Evolutionary conservation across 2,797 vertebrate genomes (phyloP).

Genomic region (Pitangus sulphuratus): DNA sequence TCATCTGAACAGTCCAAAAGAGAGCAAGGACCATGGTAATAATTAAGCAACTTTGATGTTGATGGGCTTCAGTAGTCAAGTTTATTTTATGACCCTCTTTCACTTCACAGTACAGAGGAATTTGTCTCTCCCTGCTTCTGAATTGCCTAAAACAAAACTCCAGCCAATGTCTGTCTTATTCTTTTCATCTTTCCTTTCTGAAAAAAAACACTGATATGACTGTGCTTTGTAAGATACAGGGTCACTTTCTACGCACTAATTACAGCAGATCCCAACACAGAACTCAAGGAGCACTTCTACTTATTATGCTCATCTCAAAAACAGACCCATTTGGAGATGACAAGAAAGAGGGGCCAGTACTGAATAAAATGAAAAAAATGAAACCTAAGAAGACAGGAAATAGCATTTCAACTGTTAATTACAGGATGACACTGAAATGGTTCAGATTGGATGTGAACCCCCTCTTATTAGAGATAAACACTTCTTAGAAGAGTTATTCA

Average conservation of each 20-base stretch:
- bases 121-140: not conserved
- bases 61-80: not conserved
- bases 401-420: not conserved
- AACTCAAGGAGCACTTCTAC: not conserved
- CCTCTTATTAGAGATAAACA: not conserved
- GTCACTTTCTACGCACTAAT: not conserved
- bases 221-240: not conserved
- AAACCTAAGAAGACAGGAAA: not conserved
- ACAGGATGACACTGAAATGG: not conserved
- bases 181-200: not conserved
- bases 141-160: not conserved
- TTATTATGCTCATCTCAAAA: not conserved
- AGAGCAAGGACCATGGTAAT: not conserved
- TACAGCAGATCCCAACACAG: not conserved
- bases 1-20: not conserved
- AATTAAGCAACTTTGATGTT: not conserved
- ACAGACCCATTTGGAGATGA: not conserved
- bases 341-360: not conserved
- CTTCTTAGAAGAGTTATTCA: not conserved
- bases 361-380: not conserved
- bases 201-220: not conserved
- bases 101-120: not conserved
- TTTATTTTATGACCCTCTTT: not conserved
- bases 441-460: not conserved
- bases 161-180: not conserved